Evolutionary conservation across 2,797 vertebrate genomes (phyloP).

Genomic region (Enteromius viviparus): DNA sequence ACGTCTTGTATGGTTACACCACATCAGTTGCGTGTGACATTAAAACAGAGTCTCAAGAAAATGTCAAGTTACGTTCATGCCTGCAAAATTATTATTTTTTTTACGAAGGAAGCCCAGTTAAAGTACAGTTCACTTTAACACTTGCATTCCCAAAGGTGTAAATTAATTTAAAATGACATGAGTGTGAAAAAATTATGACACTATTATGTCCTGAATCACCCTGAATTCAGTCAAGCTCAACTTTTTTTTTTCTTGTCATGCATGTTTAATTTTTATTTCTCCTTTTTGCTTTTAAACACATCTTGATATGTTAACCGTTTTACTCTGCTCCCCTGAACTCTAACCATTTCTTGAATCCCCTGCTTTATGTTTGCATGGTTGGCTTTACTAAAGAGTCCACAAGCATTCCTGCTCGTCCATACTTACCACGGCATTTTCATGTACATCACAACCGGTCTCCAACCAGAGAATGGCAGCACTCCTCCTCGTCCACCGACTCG

Average conservation of each 20-base stretch:
- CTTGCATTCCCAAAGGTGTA: background rate
- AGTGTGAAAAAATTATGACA: background rate
- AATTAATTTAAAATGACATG: background rate
- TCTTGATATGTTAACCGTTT: conserved; percentile 39
- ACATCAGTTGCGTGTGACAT: background rate
- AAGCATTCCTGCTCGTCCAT: conserved; percentile 57
- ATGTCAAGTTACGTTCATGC: background rate
- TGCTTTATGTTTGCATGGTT: conserved; percentile 84
- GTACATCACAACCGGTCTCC: conserved; percentile 46
- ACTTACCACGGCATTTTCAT: conserved; percentile 60
- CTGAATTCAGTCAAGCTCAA: background rate
- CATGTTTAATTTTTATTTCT: background rate
- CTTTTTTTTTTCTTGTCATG: background rate
- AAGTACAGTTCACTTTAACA: background rate
- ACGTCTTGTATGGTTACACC: background rate
- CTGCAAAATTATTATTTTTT: background rate
- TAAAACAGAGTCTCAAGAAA: background rate
- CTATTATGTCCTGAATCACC: background rate
- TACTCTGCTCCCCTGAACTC: conserved; percentile 34
- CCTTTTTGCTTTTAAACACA: conserved; percentile 7
- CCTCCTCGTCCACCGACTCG: conserved; percentile 60
- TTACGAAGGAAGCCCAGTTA: background rate
- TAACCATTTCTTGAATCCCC: conserved; percentile 64
- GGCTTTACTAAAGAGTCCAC: conserved; percentile 73
- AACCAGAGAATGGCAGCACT: conserved; percentile 68